Percentiles rank a stretch among this genome's conserved stretches.
These are phyloP conservation scores for Coregonus suidteri DNA, from an alignment of 2,797 vertebrate genomes.

Conservation along the genomic window DNA sequence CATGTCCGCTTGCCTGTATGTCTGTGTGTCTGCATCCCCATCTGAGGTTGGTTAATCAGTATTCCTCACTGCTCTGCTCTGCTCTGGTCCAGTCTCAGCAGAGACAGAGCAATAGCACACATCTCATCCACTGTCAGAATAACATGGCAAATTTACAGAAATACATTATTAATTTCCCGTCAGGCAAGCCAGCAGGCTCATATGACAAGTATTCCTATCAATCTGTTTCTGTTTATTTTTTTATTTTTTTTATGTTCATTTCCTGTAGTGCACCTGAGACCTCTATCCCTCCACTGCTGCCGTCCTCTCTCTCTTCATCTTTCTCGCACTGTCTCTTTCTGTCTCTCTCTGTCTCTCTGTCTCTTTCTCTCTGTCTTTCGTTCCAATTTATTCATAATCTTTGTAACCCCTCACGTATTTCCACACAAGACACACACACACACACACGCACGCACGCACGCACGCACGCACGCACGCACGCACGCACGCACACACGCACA, in stretches of 20 bases:
- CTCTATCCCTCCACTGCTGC: background rate
- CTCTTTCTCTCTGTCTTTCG: background rate
- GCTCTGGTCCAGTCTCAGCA: slow-evolving; percentile 13
- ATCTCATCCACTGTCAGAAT: slow-evolving; percentile 49
- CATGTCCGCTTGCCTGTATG: background rate
- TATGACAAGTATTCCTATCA: slow-evolving; percentile 63
- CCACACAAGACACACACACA: background rate
- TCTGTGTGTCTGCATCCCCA: background rate
- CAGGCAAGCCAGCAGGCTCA: slow-evolving; percentile 59
- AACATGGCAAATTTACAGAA: slow-evolving; percentile 71
- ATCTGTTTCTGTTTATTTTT: slow-evolving; percentile 34
- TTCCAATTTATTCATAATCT: background rate
- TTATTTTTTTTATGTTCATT: slow-evolving; percentile 68
- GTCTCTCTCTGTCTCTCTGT: too few relatives aligned
- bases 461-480: too few relatives aligned
- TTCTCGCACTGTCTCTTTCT: background rate
- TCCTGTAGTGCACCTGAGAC: slow-evolving; percentile 74
- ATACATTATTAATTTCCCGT: slow-evolving; percentile 75
- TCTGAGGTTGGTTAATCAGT: slow-evolving; percentile 43
- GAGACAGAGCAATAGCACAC: slow-evolving; percentile 7
- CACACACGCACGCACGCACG: too few relatives aligned
- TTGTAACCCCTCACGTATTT: background rate
- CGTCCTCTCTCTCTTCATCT: background rate
- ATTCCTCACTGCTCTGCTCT: slow-evolving; percentile 35
- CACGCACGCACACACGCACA: too few relatives aligned